Percentiles rank a stretch among this genome's conserved stretches.
Evolutionary conservation across 2,888 invertebrate species (phyloP).

Genomic region (Siphlonurus alternatus): DNA sequence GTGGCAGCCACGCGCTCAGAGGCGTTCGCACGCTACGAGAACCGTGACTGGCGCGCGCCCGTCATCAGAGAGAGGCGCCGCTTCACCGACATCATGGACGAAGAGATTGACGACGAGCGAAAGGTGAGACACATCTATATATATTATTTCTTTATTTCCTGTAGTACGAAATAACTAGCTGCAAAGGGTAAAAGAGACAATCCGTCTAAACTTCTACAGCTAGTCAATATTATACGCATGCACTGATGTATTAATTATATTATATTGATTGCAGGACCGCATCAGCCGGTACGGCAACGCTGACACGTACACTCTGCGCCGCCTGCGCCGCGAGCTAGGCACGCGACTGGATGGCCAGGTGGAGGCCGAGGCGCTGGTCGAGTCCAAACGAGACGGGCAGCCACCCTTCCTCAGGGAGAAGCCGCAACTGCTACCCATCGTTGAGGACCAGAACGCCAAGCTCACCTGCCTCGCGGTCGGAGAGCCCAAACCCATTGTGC

Average conservation of each 20-base stretch:
- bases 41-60: conserved; percentile 41
- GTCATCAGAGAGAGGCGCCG: conserved; percentile 77
- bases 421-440: conserved; percentile 66
- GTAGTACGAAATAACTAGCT: too few species aligned
- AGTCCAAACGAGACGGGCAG: conserved; percentile 42
- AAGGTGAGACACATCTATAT: conserved; percentile 27
- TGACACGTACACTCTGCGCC: conserved; percentile 44
- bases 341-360: conserved; percentile 68
- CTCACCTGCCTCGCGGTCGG: conserved; percentile 73
- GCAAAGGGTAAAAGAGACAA: too few species aligned
- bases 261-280: conserved; percentile 22
- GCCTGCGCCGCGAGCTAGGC: conserved; percentile 72
- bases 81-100: conserved; percentile 90
- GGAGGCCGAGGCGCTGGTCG: conserved; percentile 71
- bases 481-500: conserved; percentile 68
- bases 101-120: conserved; percentile 83
- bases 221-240: too few species aligned
- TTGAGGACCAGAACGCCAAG: conserved; percentile 58
- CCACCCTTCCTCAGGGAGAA: conserved; percentile 87
- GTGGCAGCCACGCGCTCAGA: conserved; percentile 67
- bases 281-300: conserved; percentile 58
- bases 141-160: too few species aligned
- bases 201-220: too few species aligned
- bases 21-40: conserved; percentile 34
- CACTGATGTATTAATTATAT: too few species aligned